These are phyloP conservation scores for Anomalospiza imberbis DNA, from an alignment of 2,797 vertebrate genomes.

Conservation along the genomic window DNA sequence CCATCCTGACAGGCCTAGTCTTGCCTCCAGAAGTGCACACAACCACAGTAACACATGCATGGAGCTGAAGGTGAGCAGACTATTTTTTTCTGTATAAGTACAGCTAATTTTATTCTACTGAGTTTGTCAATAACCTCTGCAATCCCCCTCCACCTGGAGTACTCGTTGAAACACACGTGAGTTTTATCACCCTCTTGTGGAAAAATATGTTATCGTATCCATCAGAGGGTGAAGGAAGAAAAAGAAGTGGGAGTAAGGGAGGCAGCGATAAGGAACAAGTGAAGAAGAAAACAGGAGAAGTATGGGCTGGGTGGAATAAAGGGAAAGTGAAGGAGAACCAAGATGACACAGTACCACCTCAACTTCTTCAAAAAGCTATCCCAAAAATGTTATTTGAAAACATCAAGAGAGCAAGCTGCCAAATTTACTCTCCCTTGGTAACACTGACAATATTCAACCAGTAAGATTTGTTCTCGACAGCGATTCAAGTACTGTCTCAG, in stretches of 20 bases:
- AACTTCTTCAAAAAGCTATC: not conserved
- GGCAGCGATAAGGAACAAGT: not conserved
- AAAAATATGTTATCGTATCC: not conserved
- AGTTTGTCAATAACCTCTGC: not conserved
- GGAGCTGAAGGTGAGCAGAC: not conserved
- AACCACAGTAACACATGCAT: not conserved
- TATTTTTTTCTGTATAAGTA: not conserved
- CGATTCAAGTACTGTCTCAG: not conserved
- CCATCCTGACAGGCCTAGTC: slow-evolving; percentile 5
- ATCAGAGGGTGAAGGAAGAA: not conserved
- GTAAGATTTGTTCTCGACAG: not conserved
- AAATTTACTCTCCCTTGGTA: not conserved
- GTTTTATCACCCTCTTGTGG: slow-evolving; percentile 58
- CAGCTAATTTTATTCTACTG: not conserved
- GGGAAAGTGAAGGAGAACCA: not conserved
- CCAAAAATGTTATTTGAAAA: not conserved
- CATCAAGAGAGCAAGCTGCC: not conserved
- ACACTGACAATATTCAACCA: not conserved
- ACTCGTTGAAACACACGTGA: not conserved
- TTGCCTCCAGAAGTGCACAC: not conserved
- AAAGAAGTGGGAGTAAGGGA: not conserved
- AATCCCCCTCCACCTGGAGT: not conserved
- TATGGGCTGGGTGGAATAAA: not conserved
- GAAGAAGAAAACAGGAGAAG: not conserved
- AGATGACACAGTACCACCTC: not conserved